Evolutionary conservation across 2,888 invertebrate genomes (phyloP).

Genomic region (Isoperla grammatica): DNA sequence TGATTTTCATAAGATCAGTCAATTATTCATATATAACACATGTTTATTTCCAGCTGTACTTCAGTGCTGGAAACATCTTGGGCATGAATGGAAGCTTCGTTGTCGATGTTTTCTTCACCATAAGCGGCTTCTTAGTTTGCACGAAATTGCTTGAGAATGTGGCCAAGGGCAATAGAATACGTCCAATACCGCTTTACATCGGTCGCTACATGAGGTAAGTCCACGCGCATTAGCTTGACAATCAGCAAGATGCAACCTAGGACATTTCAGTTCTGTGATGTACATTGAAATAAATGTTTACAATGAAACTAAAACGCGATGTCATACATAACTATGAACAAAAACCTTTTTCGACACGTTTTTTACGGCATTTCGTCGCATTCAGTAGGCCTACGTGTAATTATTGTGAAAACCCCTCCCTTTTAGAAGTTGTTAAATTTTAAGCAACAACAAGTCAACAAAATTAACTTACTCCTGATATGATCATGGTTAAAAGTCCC

Average conservation of each 20-base stretch:
- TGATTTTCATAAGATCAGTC: too few relatives aligned
- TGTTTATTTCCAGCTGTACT: slow-evolving; percentile 8
- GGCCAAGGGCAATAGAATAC: neutral
- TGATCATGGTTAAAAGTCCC: neutral
- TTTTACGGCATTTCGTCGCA: too few relatives aligned
- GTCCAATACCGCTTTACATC: neutral
- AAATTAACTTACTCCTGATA: neutral
- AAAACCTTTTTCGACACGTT: too few relatives aligned
- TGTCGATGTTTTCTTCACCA: slow-evolving; percentile 23
- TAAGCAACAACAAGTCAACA: neutral
- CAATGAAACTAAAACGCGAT: too few relatives aligned
- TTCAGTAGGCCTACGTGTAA: too few relatives aligned
- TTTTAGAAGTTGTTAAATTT: too few relatives aligned
- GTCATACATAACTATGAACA: too few relatives aligned
- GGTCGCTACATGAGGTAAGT: slow-evolving; percentile 23
- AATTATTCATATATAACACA: neutral
- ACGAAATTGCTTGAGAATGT: slow-evolving; percentile 6
- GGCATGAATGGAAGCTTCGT: slow-evolving; percentile 20
- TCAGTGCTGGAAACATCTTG: slow-evolving; percentile 7
- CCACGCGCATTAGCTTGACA: neutral
- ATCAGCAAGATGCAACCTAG: too few relatives aligned
- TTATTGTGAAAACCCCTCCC: too few relatives aligned
- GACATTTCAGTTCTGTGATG: too few relatives aligned
- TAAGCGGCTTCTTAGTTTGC: slow-evolving; percentile 18
- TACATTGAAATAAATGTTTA: too few relatives aligned